Evolutionary conservation across 1,140 invertebrate species (phyloP).

Genomic region (Stenopsyche tienmushanensis): DNA sequence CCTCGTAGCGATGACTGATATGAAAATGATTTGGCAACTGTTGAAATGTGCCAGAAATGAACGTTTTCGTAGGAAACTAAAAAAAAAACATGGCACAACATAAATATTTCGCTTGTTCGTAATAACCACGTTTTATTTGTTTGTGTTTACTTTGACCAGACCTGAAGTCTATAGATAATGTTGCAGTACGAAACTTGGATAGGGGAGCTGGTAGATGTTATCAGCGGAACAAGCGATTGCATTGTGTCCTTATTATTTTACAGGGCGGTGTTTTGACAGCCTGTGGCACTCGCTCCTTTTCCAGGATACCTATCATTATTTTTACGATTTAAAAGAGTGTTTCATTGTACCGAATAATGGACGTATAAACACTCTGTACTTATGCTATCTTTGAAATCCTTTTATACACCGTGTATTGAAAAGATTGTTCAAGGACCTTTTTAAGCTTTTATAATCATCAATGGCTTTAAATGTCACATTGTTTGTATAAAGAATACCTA

Average conservation of each 20-base stretch:
- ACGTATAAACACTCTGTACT: background rate
- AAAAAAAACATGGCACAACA: too few relatives aligned
- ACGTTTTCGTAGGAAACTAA: too few relatives aligned
- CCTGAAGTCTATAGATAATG: too few relatives aligned
- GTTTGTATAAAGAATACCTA: too few relatives aligned
- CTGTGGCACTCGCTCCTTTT: slow-evolving; percentile 6
- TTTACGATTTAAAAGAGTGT: background rate
- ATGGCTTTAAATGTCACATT: too few relatives aligned
- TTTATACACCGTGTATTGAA: background rate
- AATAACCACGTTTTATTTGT: too few relatives aligned
- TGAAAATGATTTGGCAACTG: too few relatives aligned
- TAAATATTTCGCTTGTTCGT: too few relatives aligned
- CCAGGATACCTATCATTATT: background rate
- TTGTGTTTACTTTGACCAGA: too few relatives aligned
- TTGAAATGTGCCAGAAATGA: too few relatives aligned
- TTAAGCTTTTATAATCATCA: background rate
- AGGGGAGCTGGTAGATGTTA: slow-evolving; percentile 34
- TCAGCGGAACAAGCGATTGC: slow-evolving; percentile 28
- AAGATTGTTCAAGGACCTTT: background rate
- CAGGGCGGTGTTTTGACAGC: slow-evolving; percentile 32
- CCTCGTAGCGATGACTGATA: too few relatives aligned
- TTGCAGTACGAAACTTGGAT: too few relatives aligned
- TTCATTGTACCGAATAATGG: background rate
- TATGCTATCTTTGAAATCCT: background rate
- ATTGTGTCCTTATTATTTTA: slow-evolving; percentile 29